phyloP scores from a whole-genome alignment of 2,888 invertebrate species.

The Rotaria macrura region DNA sequence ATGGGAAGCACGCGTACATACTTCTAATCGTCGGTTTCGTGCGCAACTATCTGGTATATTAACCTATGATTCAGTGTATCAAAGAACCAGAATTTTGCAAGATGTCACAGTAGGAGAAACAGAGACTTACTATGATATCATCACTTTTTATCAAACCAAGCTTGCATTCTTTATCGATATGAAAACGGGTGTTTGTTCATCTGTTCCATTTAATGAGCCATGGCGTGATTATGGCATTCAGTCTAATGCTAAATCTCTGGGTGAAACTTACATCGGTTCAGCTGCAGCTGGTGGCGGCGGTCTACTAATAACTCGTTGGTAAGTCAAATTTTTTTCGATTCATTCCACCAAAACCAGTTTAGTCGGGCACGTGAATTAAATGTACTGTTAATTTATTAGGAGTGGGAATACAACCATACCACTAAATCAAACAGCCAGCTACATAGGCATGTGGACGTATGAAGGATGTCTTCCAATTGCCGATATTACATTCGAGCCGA shows the following conservation, averaged over 20 bases:
- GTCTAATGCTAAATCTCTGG: constrained; percentile 15
- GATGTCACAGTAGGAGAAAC: constrained; percentile 18
- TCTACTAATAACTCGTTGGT: constrained; percentile 24
- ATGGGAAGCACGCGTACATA: neutral
- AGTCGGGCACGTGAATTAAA: neutral
- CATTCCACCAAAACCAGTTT: too few relatives aligned
- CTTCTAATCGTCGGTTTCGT: neutral
- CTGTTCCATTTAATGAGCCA: constrained; percentile 17
- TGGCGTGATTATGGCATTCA: constrained; percentile 32
- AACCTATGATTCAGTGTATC: constrained; percentile 28
- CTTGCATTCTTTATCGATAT: constrained; percentile 25
- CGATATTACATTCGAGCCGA: neutral
- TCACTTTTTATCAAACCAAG: constrained; percentile 23
- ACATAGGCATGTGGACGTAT: constrained; percentile 27
- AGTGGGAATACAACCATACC: constrained; percentile 7
- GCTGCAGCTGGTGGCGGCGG: neutral
- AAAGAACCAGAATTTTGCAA: constrained; percentile 31
- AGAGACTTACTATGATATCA: constrained; percentile 28
- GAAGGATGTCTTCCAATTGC: constrained; percentile 28
- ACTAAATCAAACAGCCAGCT: constrained; percentile 24
- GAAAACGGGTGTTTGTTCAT: constrained; percentile 23
- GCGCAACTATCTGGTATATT: constrained; percentile 5
- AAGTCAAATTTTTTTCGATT: neutral
- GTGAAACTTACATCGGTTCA: constrained; percentile 31
- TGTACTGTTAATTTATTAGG: neutral